phyloP scores from a whole-genome alignment of 2,797 vertebrate species.

The Sparidentex hasta region DNA sequence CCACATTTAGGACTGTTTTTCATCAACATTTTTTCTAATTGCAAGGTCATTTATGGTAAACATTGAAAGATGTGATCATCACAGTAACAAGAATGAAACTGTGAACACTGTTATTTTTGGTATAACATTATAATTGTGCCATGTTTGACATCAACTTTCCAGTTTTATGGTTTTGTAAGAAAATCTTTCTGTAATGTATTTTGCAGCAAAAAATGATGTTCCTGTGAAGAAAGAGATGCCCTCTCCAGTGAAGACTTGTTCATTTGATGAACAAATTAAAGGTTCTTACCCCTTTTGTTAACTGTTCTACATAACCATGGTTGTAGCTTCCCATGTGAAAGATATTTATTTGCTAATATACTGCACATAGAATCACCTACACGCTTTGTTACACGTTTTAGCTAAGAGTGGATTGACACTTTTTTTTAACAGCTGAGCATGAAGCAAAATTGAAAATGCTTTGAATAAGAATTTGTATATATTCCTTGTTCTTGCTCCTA shows the following conservation, averaged over 20 bases:
- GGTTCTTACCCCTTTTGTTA: constrained; percentile 78
- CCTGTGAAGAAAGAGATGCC: constrained; percentile 95
- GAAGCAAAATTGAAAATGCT: background rate
- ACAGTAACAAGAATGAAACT: constrained; percentile 17
- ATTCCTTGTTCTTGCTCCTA: constrained; percentile 29
- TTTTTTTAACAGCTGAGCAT: background rate
- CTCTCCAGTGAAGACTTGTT: constrained; percentile 93
- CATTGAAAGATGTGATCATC: constrained; percentile 11
- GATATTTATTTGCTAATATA: background rate
- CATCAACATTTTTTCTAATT: background rate
- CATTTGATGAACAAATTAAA: constrained; percentile 96
- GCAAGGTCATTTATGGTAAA: background rate
- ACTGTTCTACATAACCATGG: background rate
- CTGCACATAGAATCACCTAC: background rate
- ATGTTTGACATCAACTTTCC: constrained; percentile 1
- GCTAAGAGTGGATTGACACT: background rate
- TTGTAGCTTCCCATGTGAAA: background rate
- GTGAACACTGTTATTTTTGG: background rate
- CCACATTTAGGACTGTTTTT: constrained; percentile 2
- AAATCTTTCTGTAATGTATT: constrained; percentile 25
- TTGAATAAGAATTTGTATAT: background rate
- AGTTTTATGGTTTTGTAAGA: background rate
- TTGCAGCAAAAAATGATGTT: constrained; percentile 88
- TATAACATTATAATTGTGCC: background rate
- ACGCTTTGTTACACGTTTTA: background rate